These are phyloP conservation scores for Ardeotis arabs DNA, from an alignment of 2,113 vertebrate species.

Conservation along the genomic window DNA sequence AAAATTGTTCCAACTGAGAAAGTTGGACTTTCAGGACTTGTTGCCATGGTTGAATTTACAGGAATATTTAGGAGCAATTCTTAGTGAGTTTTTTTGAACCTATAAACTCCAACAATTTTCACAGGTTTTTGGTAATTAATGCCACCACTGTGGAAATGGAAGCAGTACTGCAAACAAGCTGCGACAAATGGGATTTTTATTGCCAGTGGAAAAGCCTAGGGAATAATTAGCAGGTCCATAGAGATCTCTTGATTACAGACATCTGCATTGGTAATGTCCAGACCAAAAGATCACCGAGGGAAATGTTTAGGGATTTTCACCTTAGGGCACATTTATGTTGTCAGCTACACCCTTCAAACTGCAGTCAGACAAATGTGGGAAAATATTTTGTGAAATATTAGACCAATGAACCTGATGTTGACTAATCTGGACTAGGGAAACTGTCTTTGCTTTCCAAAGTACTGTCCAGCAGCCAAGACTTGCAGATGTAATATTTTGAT, in stretches of 20 bases:
- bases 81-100: neutral
- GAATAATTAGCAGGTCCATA: conserved; percentile 74
- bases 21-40: conserved; percentile 31
- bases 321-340: conserved; percentile 77
- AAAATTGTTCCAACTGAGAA: conserved; percentile 61
- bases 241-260: conserved; percentile 74
- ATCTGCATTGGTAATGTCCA: conserved; percentile 75
- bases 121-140: conserved; percentile 81
- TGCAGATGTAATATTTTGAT: conserved; percentile 76
- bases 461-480: conserved; percentile 70
- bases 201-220: conserved; percentile 72
- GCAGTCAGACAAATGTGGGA: conserved; percentile 81
- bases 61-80: conserved; percentile 63
- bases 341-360: conserved; percentile 75
- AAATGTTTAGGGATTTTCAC: conserved; percentile 75
- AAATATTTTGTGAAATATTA: conserved; percentile 81
- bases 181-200: conserved; percentile 79
- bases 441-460: conserved; percentile 68
- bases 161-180: conserved; percentile 72
- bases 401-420: conserved; percentile 73
- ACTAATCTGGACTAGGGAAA: conserved; percentile 69
- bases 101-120: conserved; percentile 74
- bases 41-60: conserved; percentile 59
- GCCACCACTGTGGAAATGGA: conserved; percentile 75
- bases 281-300: conserved; percentile 57